phyloP scores from a whole-genome alignment of 2,797 vertebrate genomes.

The Cheirogaleus major region DNA sequence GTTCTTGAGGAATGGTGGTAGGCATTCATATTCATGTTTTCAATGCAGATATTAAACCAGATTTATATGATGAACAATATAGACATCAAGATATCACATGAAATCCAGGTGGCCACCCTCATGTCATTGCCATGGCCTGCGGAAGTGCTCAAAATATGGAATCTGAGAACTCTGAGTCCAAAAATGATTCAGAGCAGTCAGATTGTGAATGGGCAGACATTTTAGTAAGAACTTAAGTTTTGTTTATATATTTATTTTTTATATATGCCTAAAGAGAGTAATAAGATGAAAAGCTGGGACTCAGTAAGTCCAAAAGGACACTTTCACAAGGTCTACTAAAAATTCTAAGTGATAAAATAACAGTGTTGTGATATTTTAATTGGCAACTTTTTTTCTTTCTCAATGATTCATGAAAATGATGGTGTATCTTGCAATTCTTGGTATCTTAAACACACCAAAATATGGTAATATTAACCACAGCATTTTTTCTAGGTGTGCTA shows the following conservation, averaged over 20 bases:
- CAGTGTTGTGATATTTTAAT: background rate
- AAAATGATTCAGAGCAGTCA: background rate
- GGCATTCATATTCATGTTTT: background rate
- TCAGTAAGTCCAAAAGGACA: background rate
- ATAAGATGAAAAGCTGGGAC: background rate
- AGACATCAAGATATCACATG: background rate
- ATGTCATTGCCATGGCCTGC: too few relatives aligned
- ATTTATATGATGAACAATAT: background rate
- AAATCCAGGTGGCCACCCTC: background rate
- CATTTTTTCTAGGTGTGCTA: background rate
- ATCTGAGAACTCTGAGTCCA: background rate
- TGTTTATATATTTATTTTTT: background rate
- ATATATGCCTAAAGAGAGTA: background rate
- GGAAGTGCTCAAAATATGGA: background rate
- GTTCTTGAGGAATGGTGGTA: background rate
- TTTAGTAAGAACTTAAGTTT: background rate
- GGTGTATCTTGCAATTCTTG: background rate
- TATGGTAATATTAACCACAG: background rate
- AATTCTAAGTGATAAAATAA: background rate
- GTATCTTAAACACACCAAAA: background rate
- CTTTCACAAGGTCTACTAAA: background rate
- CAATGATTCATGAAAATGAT: background rate
- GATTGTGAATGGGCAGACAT: background rate
- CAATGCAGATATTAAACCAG: background rate
- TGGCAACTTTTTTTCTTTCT: background rate